A percentile compares a stretch with the other conserved stretches of the same genome.
These are phyloP conservation scores for Threskiornis aethiopicus DNA, from an alignment of 2,797 vertebrate genomes.

Conservation along the genomic window DNA sequence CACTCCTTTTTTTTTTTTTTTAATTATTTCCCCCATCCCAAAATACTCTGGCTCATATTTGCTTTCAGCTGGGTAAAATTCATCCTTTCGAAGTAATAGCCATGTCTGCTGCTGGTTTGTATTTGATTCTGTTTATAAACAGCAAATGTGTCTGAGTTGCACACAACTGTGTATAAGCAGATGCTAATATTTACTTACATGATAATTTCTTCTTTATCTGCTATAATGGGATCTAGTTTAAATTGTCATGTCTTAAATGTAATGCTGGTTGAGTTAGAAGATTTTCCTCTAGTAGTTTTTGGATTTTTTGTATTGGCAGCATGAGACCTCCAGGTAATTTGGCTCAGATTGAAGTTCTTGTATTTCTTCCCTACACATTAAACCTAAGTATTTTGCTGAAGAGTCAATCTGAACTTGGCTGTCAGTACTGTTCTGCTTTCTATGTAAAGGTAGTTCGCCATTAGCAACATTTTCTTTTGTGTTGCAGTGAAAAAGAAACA, in stretches of 20 bases:
- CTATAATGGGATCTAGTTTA: background rate
- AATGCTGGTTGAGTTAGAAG: background rate
- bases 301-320: background rate
- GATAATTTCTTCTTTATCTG: background rate
- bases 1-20: background rate
- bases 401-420: background rate
- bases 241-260: background rate
- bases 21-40: background rate
- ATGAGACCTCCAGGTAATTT: background rate
- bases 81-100: background rate
- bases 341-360: background rate
- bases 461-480: background rate
- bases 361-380: background rate
- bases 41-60: background rate
- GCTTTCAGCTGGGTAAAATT: background rate
- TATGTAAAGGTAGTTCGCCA: background rate
- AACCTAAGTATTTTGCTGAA: background rate
- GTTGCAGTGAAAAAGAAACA: background rate
- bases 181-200: background rate
- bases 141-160: background rate
- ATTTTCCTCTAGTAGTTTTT: background rate
- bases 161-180: background rate
- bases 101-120: background rate
- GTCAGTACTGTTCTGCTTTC: background rate
- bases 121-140: background rate